A percentile compares a stretch with the other conserved stretches of the same genome.
Evolutionary conservation across 2,888 invertebrate genomes (phyloP).

Genomic region (Baronia brevicornis): DNA sequence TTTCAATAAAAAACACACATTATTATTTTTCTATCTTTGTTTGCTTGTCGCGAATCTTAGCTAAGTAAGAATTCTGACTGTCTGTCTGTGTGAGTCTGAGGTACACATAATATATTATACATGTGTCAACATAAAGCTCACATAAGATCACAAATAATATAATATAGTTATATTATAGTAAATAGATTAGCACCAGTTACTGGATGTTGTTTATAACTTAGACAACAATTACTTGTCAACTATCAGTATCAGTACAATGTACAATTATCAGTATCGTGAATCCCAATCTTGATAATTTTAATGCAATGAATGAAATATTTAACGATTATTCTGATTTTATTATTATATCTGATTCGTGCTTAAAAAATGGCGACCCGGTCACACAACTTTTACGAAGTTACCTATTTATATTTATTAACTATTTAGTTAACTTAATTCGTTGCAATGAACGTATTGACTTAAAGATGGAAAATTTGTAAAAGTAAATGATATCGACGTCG

Average conservation of each 20-base stretch:
- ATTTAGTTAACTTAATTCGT: no score
- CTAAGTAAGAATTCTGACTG: slow-evolving; percentile 2
- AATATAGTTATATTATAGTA: slow-evolving; percentile 33
- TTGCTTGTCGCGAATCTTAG: no score
- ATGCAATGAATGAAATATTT: slow-evolving; percentile 20
- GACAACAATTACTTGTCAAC: slow-evolving; percentile 27
- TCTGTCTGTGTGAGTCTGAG: neutral
- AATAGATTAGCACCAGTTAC: no score
- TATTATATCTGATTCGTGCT: no score
- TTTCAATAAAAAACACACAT: no score
- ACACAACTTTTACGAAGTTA: slow-evolving; percentile 32
- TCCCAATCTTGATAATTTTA: slow-evolving; percentile 12
- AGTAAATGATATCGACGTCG: slow-evolving; percentile 21
- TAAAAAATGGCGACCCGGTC: slow-evolving; percentile 29
- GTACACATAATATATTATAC: neutral
- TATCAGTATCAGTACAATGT: no score
- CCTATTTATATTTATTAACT: slow-evolving; percentile 55
- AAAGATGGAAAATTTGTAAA: slow-evolving; percentile 21
- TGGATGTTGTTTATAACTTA: no score
- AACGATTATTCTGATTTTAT: no score
- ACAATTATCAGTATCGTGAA: neutral
- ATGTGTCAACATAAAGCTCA: slow-evolving; percentile 20
- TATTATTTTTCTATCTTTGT: no score
- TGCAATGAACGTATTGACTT: no score
- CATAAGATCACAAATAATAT: slow-evolving; percentile 26